These are phyloP conservation scores for Camponotus vicinus DNA, from an alignment of 1,140 invertebrate genomes.

Conservation along the genomic window DNA sequence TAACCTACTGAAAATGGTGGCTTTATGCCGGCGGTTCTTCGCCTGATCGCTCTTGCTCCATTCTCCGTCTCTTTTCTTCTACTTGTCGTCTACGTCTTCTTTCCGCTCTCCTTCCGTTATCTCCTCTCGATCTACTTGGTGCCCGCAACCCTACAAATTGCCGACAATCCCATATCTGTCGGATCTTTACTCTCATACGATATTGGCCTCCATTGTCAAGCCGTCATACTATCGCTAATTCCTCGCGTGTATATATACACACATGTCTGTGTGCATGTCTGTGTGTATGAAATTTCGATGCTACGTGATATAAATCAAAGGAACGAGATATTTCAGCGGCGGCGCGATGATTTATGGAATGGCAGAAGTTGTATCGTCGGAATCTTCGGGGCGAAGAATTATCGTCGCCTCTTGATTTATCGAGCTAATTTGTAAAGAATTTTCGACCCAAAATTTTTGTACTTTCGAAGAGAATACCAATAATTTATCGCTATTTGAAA, in stretches of 20 bases:
- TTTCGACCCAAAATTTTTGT: neutral
- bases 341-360: constrained; percentile 41
- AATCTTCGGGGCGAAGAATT: constrained; percentile 5
- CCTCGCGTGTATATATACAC: constrained; percentile 17
- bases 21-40: constrained; percentile 35
- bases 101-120: constrained; percentile 29
- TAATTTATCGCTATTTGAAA: neutral
- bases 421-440: constrained; percentile 14
- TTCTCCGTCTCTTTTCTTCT: neutral
- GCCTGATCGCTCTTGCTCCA: neutral
- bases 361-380: constrained; percentile 20
- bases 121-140: constrained; percentile 54
- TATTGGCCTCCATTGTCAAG: constrained; percentile 54
- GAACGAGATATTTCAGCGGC: constrained; percentile 27
- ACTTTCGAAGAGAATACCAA: neutral
- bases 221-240: constrained; percentile 58
- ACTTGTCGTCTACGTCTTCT: constrained; percentile 12
- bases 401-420: constrained; percentile 7
- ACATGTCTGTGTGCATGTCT: neutral
- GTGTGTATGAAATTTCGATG: constrained; percentile 37
- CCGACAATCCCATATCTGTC: constrained; percentile 70
- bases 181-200: constrained; percentile 25
- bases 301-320: constrained; percentile 44
- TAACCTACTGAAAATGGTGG: constrained; percentile 70
- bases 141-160: constrained; percentile 68